Evolutionary conservation across 2,797 vertebrate species (phyloP).

Genomic region (Coregonus ussuriensis): DNA sequence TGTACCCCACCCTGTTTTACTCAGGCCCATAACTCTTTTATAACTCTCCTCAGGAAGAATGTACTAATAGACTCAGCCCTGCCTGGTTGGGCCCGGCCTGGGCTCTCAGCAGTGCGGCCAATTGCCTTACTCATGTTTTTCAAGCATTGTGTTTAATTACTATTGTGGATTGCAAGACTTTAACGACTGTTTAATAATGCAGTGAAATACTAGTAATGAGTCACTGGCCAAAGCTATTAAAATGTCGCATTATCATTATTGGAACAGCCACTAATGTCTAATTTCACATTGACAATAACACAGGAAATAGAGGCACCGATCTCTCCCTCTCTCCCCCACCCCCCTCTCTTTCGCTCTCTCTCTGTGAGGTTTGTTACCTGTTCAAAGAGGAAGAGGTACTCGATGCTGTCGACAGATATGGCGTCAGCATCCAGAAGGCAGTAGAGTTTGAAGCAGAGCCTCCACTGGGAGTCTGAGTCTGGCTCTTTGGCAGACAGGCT

Average conservation of each 20-base stretch:
- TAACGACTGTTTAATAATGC: slow-evolving; percentile 46
- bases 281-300: neutral
- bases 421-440: slow-evolving; percentile 87
- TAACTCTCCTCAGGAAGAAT: slow-evolving; percentile 61
- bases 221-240: slow-evolving; percentile 38
- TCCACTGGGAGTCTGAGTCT: slow-evolving; percentile 77
- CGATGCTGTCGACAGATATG: slow-evolving; percentile 86
- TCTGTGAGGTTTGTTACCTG: slow-evolving; percentile 75
- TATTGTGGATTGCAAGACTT: slow-evolving; percentile 49
- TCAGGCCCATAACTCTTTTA: slow-evolving; percentile 60
- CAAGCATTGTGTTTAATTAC: slow-evolving; percentile 54
- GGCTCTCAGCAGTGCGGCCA: slow-evolving; percentile 47
- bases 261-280: slow-evolving; percentile 8
- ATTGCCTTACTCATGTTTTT: slow-evolving; percentile 60
- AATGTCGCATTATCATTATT: slow-evolving; percentile 40
- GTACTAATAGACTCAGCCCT: slow-evolving; percentile 52
- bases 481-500: slow-evolving; percentile 82
- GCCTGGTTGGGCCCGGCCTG: slow-evolving; percentile 42
- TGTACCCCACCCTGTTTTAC: slow-evolving; percentile 61
- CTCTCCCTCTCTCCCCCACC: neutral
- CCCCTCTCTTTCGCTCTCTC: neutral
- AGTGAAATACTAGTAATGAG: slow-evolving; percentile 46
- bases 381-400: slow-evolving; percentile 91
- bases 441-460: slow-evolving; percentile 91
- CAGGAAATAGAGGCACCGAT: neutral